Conservation (phyloP, 92 coral and sea anemone genomes). For the Porites rus region DNA sequence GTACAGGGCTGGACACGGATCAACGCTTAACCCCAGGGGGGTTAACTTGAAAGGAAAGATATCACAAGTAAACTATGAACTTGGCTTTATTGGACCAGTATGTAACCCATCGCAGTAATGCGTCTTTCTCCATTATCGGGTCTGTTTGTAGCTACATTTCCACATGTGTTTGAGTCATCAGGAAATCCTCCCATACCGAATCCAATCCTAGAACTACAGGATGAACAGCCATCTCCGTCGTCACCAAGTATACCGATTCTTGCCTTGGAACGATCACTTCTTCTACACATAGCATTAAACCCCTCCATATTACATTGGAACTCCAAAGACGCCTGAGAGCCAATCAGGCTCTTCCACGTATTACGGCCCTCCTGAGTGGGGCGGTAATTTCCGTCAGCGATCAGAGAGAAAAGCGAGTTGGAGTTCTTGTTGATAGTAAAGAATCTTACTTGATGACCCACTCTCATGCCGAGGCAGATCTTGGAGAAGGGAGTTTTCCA, state of each 20-base stretch:
- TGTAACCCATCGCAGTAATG: constrained; percentile 7
- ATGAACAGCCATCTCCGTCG: background rate
- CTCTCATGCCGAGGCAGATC: constrained; percentile 36
- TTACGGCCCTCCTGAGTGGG: constrained; percentile 1
- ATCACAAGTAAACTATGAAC: background rate
- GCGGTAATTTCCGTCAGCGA: constrained; percentile 18
- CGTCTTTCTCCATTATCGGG: background rate
- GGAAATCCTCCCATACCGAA: background rate
- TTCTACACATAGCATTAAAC: background rate
- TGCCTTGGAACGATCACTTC: background rate
- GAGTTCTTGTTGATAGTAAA: constrained; percentile 5
- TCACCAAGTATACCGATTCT: constrained; percentile 16
- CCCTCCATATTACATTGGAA: constrained; percentile 31
- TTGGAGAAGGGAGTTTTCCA: constrained; percentile 36
- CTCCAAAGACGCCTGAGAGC: constrained; percentile 32
- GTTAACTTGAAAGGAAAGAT: background rate
- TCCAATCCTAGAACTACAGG: constrained; percentile 1
- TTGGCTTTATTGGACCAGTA: background rate
- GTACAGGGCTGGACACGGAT: no score
- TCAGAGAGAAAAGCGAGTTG: constrained; percentile 39
- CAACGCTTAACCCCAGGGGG: no score
- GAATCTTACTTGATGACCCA: constrained; percentile 6
- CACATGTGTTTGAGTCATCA: constrained; percentile 7
- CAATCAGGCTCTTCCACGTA: constrained; percentile 41
- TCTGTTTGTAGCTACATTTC: background rate